These are phyloP conservation scores for Gortyna flavago DNA, from an alignment of 2,888 invertebrate species.

Conservation along the genomic window DNA sequence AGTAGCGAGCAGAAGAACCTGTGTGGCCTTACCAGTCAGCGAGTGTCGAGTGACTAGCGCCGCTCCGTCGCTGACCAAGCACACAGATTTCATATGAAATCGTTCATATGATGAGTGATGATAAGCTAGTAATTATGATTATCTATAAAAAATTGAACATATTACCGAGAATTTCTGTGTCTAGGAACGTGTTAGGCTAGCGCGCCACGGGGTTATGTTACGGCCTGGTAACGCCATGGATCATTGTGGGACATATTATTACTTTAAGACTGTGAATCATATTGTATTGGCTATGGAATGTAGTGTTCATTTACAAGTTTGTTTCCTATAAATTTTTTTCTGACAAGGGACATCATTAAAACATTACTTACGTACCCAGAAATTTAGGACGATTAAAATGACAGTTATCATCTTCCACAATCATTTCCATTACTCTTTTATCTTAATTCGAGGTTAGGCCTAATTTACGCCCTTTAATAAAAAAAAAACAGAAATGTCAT, in stretches of 20 bases:
- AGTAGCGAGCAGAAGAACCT: slow-evolving; percentile 72
- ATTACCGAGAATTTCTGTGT: slow-evolving; percentile 72
- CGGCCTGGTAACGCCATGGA: slow-evolving; percentile 25
- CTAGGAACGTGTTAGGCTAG: slow-evolving; percentile 64
- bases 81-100: slow-evolving; percentile 81
- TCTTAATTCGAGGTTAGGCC: slow-evolving; percentile 28
- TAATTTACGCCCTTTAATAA: slow-evolving; percentile 36
- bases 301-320: slow-evolving; percentile 2
- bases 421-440: slow-evolving; percentile 19
- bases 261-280: slow-evolving; percentile 1
- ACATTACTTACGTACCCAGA: background rate
- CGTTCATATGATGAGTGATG: slow-evolving; percentile 78
- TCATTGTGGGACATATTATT: slow-evolving; percentile 29
- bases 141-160: slow-evolving; percentile 75
- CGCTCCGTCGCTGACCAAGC: slow-evolving; percentile 79
- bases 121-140: slow-evolving; percentile 76
- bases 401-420: background rate
- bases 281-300: slow-evolving; percentile 35
- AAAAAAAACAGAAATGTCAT: slow-evolving; percentile 60
- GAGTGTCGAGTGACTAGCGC: slow-evolving; percentile 82
- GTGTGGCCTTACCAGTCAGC: slow-evolving; percentile 79
- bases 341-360: background rate
- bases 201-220: slow-evolving; percentile 58
- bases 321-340: background rate
- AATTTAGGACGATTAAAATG: background rate